Evolutionary conservation across 2,888 invertebrate species (phyloP).

Genomic region (Synergus japonicus): DNA sequence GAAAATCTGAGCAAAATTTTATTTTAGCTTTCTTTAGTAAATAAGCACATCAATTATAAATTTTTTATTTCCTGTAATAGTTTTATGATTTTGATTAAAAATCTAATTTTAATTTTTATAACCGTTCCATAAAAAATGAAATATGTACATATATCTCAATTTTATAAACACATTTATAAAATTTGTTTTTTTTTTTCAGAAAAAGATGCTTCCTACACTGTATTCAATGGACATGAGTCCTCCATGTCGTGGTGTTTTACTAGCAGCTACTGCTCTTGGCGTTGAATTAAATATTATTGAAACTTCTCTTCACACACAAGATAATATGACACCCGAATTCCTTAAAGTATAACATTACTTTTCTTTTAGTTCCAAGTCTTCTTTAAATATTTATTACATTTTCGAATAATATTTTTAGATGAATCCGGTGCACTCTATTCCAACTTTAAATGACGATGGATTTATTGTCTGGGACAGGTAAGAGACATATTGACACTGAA

Average conservation of each 20-base stretch:
- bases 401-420: slow-evolving; percentile 73
- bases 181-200: background rate
- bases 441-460: slow-evolving; percentile 80
- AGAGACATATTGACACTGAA: background rate
- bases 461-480: slow-evolving; percentile 79
- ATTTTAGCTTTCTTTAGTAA: no score
- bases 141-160: background rate
- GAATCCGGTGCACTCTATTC: slow-evolving; percentile 81
- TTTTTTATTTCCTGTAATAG: no score
- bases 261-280: slow-evolving; percentile 55
- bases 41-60: no score
- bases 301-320: background rate
- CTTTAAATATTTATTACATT: background rate
- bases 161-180: background rate
- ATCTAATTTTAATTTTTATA: no score
- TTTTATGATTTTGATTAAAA: no score
- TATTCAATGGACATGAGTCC: slow-evolving; percentile 55
- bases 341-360: background rate
- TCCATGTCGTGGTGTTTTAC: slow-evolving; percentile 57
- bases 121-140: background rate
- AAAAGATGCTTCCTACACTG: slow-evolving; percentile 50
- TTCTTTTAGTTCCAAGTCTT: background rate
- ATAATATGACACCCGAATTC: slow-evolving; percentile 27
- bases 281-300: slow-evolving; percentile 46
- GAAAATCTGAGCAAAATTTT: no score